phyloP scores from a whole-genome alignment of 1,140 invertebrate species.

The Archivesica marissinica region DNA sequence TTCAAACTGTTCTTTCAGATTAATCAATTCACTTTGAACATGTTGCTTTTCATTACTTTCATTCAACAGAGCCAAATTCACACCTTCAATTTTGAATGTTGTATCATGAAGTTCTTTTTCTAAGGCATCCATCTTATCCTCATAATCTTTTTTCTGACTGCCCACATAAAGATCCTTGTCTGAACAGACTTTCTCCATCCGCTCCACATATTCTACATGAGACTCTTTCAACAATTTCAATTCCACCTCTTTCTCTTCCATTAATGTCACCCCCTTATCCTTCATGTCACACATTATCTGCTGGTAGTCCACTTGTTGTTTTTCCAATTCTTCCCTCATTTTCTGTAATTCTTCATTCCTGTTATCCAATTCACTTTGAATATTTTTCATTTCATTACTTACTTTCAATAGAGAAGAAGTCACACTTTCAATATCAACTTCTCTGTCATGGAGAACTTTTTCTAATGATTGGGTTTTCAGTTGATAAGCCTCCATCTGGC shows the following conservation, averaged over 20 bases:
- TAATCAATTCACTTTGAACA: neutral
- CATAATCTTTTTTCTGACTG: neutral
- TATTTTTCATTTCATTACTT: neutral
- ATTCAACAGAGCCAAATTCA: neutral
- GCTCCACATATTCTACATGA: constrained; percentile 62
- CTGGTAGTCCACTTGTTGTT: constrained; percentile 16
- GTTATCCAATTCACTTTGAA: neutral
- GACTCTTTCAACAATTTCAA: constrained; percentile 31
- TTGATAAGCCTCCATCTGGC: constrained; percentile 65
- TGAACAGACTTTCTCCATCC: neutral
- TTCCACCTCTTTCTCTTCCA: too few relatives aligned
- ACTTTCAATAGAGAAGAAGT: neutral
- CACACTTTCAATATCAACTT: constrained; percentile 28
- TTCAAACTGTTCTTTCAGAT: neutral
- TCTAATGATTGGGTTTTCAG: constrained; percentile 38
- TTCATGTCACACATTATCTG: constrained; percentile 45
- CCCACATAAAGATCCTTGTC: neutral
- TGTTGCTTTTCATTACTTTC: neutral
- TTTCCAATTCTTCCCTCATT: neutral
- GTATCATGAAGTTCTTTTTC: neutral
- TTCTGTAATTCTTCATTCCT: neutral
- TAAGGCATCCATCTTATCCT: constrained; percentile 15
- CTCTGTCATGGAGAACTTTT: constrained; percentile 11
- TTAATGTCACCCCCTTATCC: neutral
- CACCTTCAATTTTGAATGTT: neutral